Evolutionary conservation across 30 jellyfish, hydroid and myxozoan species (phyloP), one percentile per base, ranked within the genome.

Genomic region (Aurelia sp.): DNA sequence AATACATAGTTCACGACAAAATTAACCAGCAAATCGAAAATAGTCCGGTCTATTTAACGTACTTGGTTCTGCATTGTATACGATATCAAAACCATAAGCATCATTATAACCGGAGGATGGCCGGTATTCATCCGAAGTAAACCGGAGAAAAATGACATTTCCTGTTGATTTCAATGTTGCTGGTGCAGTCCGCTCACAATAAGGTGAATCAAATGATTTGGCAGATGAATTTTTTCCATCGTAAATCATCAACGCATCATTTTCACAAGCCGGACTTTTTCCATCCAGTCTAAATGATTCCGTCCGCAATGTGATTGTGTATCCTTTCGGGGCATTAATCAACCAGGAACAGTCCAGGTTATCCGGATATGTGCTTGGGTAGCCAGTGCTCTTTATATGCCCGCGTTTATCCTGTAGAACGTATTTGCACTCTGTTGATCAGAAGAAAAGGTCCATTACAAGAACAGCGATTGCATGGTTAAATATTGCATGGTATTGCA

Each of bases 161-260:
- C 89, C 79, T 15, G 89, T 30, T 15, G 98, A 93, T 57, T 63
- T 78, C 60, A 93, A 76, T 9, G 80, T 66, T 21, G 66, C 20
- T 3, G 96, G 96, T 6, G 86, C 93, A 13, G 79, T 71, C 41
- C 78, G 62, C 12, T 62, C 96, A 71, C 98, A 93, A 71, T 71
- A 88, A 3, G 97, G 98, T 50, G 85, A 80, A 6, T 85, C 73
- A 53, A 81, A 88, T 6, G 93, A 70, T 13, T 68, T 57, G 7
- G 98, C 88, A 17, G 86, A 19, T 51, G 78, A 84, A 59, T 88
- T 79, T 44, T 76, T 85, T 13, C 98, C 98, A 83, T 93, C 98
- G 48, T 93, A 88, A 21, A 93, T 77, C 79, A 60, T 52, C 85
- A 93, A 64, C 27, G 95, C 90, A 61, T 93, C 98, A 20, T 86